Conservation (phyloP, 2,113 vertebrate genomes). For the Rhadina sibilatrix region DNA sequence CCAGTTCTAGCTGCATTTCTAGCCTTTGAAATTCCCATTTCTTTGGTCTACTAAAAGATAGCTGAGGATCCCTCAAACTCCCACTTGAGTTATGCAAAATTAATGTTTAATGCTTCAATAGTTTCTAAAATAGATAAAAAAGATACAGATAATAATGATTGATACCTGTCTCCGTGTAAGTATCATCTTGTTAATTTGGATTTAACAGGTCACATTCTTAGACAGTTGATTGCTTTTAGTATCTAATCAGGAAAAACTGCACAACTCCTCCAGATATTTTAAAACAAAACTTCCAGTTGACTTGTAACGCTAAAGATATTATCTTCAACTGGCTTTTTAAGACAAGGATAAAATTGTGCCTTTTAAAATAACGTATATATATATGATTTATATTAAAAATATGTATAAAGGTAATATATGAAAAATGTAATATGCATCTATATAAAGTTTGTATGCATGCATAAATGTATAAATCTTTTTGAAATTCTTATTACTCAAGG, state of each 20-base stretch:
- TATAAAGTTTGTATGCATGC: not conserved
- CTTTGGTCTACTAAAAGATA: not conserved
- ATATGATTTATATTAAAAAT: not conserved
- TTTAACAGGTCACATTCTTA: not conserved
- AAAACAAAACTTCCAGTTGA: not conserved
- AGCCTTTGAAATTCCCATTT: conserved; percentile 4
- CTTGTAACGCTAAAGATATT: not conserved
- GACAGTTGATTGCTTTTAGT: not conserved
- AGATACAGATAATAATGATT: not conserved
- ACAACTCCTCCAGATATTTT: not conserved
- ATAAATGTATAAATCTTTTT: not conserved
- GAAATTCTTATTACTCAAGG: not conserved
- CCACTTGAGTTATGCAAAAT: not conserved
- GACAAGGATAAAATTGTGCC: not conserved
- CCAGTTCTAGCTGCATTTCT: not conserved
- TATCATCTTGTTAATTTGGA: not conserved
- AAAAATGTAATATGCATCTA: not conserved
- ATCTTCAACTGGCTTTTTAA: not conserved
- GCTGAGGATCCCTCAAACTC: not conserved
- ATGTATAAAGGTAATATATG: not conserved
- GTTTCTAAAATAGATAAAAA: not conserved
- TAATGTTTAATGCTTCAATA: not conserved
- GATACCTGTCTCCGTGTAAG: not conserved
- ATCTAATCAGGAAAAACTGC: not conserved
- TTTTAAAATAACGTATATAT: not conserved